These are phyloP conservation scores for Melikaiella ostensackeni DNA, from an alignment of 2,888 invertebrate species.

Conservation along the genomic window DNA sequence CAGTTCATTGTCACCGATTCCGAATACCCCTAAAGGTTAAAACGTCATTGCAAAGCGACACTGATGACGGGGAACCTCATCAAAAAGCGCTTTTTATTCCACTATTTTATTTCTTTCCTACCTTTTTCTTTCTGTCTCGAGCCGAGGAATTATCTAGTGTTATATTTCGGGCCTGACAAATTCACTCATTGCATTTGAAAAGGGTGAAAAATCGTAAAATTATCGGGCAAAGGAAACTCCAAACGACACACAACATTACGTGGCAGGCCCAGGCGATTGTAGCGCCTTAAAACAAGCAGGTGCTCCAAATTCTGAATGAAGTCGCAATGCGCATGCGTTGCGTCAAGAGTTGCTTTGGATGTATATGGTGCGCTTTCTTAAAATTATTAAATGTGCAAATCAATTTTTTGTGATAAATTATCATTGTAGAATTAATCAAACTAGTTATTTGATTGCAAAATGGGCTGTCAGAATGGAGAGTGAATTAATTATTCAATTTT, in stretches of 20 bases:
- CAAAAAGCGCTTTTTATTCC: slow-evolving; percentile 9
- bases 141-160: slow-evolving; percentile 56
- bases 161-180: slow-evolving; percentile 60
- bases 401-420: too few relatives aligned
- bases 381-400: too few relatives aligned
- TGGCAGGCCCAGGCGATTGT: slow-evolving; percentile 62
- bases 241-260: slow-evolving; percentile 75
- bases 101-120: slow-evolving; percentile 45
- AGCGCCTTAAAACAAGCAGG: slow-evolving; percentile 21
- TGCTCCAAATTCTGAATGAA: too few relatives aligned
- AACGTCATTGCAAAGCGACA: slow-evolving; percentile 63
- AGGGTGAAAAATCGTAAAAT: slow-evolving; percentile 62
- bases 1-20: slow-evolving; percentile 41
- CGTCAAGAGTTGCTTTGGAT: too few relatives aligned
- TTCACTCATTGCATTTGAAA: slow-evolving; percentile 66
- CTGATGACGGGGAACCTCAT: slow-evolving; percentile 45
- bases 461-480: too few relatives aligned
- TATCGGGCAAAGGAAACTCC: slow-evolving; percentile 63
- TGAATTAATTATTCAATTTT: too few relatives aligned
- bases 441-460: too few relatives aligned
- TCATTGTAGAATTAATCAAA: too few relatives aligned
- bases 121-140: slow-evolving; percentile 55
- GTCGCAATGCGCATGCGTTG: too few relatives aligned
- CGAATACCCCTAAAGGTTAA: slow-evolving; percentile 68
- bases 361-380: too few relatives aligned